Percentiles rank a stretch among this genome's conserved stretches.
Conservation (phyloP, 2,113 vertebrate genomes). For the Daphoenositta chrysoptera region DNA sequence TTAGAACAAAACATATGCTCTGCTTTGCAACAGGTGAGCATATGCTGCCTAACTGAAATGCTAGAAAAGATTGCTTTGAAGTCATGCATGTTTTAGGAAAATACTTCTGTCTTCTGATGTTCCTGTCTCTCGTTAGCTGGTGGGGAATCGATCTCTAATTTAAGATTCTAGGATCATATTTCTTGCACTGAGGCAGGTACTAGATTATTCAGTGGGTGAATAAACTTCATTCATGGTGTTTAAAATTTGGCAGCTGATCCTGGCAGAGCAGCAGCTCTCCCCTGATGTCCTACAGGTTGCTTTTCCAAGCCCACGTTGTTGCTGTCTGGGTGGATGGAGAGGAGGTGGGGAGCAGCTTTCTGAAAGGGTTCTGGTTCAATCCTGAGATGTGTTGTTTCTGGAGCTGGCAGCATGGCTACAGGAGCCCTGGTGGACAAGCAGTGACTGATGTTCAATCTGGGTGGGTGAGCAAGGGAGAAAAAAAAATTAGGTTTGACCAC, state of each 20-base stretch:
- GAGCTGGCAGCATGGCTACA: neutral
- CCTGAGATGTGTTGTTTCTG: neutral
- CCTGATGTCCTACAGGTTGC: neutral
- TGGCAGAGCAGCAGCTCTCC: neutral
- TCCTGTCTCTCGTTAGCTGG: neutral
- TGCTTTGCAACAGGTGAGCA: neutral
- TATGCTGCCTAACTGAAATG: neutral
- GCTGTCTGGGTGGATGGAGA: neutral
- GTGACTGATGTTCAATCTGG: neutral
- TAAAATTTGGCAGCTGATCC: neutral
- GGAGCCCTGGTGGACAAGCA: neutral
- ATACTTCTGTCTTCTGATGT: neutral
- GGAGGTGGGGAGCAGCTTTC: neutral
- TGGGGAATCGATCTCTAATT: neutral
- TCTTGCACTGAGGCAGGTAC: neutral
- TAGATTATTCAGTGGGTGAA: neutral
- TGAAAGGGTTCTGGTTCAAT: fast-evolving
- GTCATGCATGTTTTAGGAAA: neutral
- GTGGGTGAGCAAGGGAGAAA: neutral
- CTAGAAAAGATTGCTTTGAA: neutral
- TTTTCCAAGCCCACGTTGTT: neutral
- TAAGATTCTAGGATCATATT: neutral
- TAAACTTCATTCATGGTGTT: neutral
- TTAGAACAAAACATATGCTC: neutral
- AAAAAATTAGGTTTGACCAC: neutral